Percentiles rank a stretch among this genome's conserved stretches.
phyloP scores from a whole-genome alignment of 1,140 invertebrate genomes.

The Pachyrhynchus sulphureomaculatus region DNA sequence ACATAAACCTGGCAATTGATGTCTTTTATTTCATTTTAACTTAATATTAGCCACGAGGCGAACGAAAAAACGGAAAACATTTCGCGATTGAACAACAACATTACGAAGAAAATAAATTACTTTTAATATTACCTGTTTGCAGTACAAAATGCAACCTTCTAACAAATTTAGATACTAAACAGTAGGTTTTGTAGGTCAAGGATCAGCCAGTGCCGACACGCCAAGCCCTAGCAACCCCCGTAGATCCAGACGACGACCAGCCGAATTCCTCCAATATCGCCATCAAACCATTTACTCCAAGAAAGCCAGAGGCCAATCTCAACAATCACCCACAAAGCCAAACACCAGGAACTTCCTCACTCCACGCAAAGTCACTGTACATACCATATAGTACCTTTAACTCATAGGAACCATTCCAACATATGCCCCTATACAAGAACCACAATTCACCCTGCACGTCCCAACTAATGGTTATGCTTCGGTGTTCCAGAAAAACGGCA shows the following conservation, averaged over 20 bases:
- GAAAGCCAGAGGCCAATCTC: neutral
- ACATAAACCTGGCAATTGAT: too few species aligned
- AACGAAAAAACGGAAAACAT: too few species aligned
- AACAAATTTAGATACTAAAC: too few species aligned
- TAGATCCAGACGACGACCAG: constrained; percentile 8
- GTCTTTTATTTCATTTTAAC: too few species aligned
- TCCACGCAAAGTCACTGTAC: neutral
- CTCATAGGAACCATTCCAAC: constrained; percentile 44
- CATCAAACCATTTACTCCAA: constrained; percentile 17
- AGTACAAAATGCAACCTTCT: too few species aligned
- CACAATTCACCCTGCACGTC: neutral
- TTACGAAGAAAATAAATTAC: too few species aligned
- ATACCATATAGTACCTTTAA: constrained; percentile 34
- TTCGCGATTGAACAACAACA: too few species aligned
- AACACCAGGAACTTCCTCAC: neutral
- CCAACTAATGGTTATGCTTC: too few species aligned
- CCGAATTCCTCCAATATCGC: constrained; percentile 20
- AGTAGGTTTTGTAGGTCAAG: neutral
- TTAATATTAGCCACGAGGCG: too few species aligned
- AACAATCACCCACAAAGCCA: neutral
- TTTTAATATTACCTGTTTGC: too few species aligned
- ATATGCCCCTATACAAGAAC: constrained; percentile 41
- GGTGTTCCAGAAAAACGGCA: neutral
- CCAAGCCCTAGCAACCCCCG: neutral
- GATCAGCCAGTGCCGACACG: neutral